Evolutionary conservation across 1,140 invertebrate species (phyloP).

Genomic region (Sycophila sp.): DNA sequence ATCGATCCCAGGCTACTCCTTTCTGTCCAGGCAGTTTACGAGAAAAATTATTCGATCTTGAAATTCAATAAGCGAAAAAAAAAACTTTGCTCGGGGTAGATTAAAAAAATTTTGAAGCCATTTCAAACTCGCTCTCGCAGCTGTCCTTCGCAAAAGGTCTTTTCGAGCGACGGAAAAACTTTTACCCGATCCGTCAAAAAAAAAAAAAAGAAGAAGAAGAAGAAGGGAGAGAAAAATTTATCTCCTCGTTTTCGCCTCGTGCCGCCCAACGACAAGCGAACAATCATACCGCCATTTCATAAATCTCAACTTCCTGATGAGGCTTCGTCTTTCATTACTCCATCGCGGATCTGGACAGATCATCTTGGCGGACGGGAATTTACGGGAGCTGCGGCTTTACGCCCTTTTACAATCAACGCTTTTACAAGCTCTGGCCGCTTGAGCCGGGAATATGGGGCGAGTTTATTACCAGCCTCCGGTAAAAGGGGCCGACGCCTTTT

Average conservation of each 20-base stretch:
- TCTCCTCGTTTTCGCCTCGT: constrained; percentile 22
- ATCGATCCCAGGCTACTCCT: background rate
- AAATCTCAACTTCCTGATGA: constrained; percentile 26
- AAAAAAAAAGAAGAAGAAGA: no score
- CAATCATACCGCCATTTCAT: background rate
- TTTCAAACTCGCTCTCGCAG: no score
- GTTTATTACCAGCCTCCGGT: constrained; percentile 26
- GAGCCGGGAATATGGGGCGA: constrained; percentile 2
- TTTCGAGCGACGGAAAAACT: no score
- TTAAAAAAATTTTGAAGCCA: no score
- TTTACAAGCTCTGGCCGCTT: constrained; percentile 12
- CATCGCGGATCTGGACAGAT: constrained; percentile 7
- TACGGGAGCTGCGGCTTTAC: background rate
- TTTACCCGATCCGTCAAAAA: no score
- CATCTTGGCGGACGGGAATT: constrained; percentile 6
- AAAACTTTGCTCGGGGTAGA: background rate
- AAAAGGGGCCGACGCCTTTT: no score
- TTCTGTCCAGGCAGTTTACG: background rate
- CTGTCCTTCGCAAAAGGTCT: no score
- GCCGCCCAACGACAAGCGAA: constrained; percentile 1
- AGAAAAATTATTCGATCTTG: background rate
- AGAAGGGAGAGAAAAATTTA: constrained; percentile 35
- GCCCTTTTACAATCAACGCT: constrained; percentile 20
- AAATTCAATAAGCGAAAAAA: no score
- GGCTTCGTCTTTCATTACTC: background rate